phyloP scores from a whole-genome alignment of 23 tunicate genomes.

The Ciona savignyi region DNA sequence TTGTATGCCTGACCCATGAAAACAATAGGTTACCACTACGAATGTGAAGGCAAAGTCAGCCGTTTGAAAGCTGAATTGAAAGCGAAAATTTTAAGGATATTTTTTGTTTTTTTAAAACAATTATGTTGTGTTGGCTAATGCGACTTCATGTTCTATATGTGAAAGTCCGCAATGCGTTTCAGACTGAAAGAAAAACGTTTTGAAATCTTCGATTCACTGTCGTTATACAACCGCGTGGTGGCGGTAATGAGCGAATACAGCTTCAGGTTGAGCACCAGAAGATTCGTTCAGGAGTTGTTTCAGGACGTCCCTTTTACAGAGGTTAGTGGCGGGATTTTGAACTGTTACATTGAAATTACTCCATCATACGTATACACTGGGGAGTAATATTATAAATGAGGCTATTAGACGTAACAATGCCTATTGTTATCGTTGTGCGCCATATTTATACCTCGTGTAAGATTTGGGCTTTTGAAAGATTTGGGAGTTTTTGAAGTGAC shows the following conservation, averaged over 20 bases:
- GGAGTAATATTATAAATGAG: no score
- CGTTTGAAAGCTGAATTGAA: no score
- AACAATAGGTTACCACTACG: no score
- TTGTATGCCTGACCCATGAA: no score
- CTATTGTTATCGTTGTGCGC: no score
- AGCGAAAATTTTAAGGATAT: not conserved
- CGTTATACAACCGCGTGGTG: slow-evolving; percentile 53
- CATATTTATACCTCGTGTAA: no score
- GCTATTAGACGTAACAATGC: no score
- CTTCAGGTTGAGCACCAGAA: slow-evolving; percentile 54
- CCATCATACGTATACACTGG: no score
- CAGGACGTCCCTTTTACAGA: slow-evolving; percentile 77
- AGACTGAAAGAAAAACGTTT: slow-evolving; percentile 78
- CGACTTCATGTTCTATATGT: not conserved
- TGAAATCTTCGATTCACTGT: slow-evolving; percentile 56
- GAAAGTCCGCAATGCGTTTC: not conserved
- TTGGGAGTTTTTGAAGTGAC: no score
- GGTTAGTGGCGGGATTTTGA: slow-evolving; percentile 17
- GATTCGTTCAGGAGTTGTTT: slow-evolving; percentile 89
- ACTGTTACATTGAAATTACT: not conserved
- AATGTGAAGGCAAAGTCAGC: no score
- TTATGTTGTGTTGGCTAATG: no score
- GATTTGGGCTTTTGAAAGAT: no score
- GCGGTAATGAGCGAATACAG: slow-evolving; percentile 63
- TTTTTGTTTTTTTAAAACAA: not conserved